Conservation (phyloP, 2,797 vertebrate species). For the Manis crassicaudata region DNA sequence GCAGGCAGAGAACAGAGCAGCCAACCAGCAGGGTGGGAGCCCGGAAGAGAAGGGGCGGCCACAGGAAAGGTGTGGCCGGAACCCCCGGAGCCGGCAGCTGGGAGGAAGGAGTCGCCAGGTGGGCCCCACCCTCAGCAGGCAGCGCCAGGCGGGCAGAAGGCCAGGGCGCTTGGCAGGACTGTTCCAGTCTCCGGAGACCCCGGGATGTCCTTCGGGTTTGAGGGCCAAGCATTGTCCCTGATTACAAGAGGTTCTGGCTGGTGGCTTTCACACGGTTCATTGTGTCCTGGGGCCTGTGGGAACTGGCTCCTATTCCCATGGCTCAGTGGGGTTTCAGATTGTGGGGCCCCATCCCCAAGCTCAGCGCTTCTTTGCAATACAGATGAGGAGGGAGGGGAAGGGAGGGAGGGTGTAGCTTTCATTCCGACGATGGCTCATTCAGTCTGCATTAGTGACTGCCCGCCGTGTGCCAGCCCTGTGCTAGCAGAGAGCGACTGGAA, state of each 20-base stretch:
- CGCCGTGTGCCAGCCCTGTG: not conserved
- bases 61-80: slow-evolving; percentile 70
- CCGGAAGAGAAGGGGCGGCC: not conserved
- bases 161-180: slow-evolving; percentile 54
- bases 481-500: not conserved
- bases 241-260: not conserved
- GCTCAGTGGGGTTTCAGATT: not conserved
- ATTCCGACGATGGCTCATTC: not conserved
- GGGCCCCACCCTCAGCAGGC: slow-evolving; percentile 53
- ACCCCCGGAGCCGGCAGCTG: slow-evolving; percentile 55
- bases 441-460: not conserved
- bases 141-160: not conserved
- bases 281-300: slow-evolving; percentile 42
- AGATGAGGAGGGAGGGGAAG: not conserved
- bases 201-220: slow-evolving; percentile 54
- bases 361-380: fast-evolving
- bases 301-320: not conserved
- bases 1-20: not conserved
- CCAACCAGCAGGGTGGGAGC: not conserved
- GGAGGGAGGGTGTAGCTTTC: not conserved
- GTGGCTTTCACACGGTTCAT: not conserved
- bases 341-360: not conserved
- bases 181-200: slow-evolving; percentile 43
- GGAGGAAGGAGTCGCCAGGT: slow-evolving; percentile 75
- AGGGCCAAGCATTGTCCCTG: slow-evolving; percentile 69